phyloP scores from a whole-genome alignment of 1,140 invertebrate species.

The Drosophila obscura region DNA sequence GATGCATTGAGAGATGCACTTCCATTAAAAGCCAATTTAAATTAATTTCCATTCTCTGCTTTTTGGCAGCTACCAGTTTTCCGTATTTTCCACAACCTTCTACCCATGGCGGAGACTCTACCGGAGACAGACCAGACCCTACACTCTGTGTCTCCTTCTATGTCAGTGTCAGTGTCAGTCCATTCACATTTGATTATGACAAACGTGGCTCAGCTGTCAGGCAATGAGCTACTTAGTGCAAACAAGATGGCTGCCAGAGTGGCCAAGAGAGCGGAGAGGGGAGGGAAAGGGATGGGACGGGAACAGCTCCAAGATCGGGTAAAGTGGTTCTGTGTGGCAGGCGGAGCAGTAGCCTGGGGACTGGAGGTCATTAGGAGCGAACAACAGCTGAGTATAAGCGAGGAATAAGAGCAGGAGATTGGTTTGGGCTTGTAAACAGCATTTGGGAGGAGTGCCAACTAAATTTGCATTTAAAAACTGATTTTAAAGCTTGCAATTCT shows the following conservation, averaged over 20 bases:
- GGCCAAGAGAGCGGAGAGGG: slow-evolving; percentile 6
- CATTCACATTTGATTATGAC: slow-evolving; percentile 80
- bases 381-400: slow-evolving; percentile 78
- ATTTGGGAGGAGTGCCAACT: not conserved
- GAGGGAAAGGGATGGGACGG: not conserved
- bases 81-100: slow-evolving; percentile 21
- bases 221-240: slow-evolving; percentile 70
- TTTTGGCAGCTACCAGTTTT: slow-evolving; percentile 65
- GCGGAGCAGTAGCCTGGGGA: not conserved
- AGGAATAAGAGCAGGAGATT: slow-evolving; percentile 5
- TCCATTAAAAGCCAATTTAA: slow-evolving; percentile 83
- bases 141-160: slow-evolving; percentile 15
- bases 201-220: slow-evolving; percentile 80
- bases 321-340: slow-evolving; percentile 19
- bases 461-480: too few relatives aligned
- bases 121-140: not conserved
- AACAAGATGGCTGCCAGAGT: slow-evolving; percentile 61
- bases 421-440: not conserved
- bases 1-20: slow-evolving; percentile 81
- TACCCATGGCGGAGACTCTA: not conserved
- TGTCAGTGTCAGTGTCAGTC: slow-evolving; percentile 61
- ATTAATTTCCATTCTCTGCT: slow-evolving; percentile 75
- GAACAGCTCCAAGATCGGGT: slow-evolving; percentile 13
- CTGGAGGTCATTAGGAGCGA: slow-evolving; percentile 62
- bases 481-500: not conserved